Evolutionary conservation across 2,888 invertebrate genomes (phyloP), one percentile per base, ranked within the genome.

Genomic region (Aphelenchoides bicaudatus): DNA sequence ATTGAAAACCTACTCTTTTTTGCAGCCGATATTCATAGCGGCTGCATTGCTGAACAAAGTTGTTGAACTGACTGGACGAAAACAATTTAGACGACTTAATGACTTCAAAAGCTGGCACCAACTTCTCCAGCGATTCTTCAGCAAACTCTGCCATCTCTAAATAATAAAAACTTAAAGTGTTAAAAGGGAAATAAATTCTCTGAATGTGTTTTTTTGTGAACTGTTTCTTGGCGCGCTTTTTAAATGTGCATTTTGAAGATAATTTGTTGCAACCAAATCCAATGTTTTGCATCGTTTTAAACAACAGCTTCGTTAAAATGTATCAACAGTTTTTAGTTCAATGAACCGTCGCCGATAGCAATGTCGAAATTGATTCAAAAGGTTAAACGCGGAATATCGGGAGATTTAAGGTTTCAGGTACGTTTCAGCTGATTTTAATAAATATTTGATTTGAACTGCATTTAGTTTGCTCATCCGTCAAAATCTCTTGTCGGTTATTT

Each of bases 121-220:
- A 86, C 65, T 86, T 85, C 82, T 90, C 89, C 70, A 88, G 84
- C 78, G 86, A 85, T 79, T 86, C 85, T 76, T 88, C 87, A 1
- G 89, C 88, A 80, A 86, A 85, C 82, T 90, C 90, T 13, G 88
- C 87, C 90, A 90, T 90, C 25, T 23, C 30, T 19, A n/a, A n/a
- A n/a, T n/a, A n/a, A n/a, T n/a, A n/a, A n/a, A n/a, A 34, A 34
- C 13, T 13, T 16, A 34, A 34, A 13, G 13, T 34, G 34, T 34
- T 34, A 34, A 34, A 34, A 13, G 13, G 34, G 34, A 34, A 34
- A 34, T 16, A 34, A 34, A 34, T 34, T 34, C 34, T 13, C 16
- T 34, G 16, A 34, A 34, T 16, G 16, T 13, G 16, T 13, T 13
- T 16, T 13, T 13, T 34, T n/a, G 43, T 8, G 23, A 43, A 21